Evolutionary conservation across 2,113 vertebrate species (phyloP).

Genomic region (Nyctereutes procyonoides): DNA sequence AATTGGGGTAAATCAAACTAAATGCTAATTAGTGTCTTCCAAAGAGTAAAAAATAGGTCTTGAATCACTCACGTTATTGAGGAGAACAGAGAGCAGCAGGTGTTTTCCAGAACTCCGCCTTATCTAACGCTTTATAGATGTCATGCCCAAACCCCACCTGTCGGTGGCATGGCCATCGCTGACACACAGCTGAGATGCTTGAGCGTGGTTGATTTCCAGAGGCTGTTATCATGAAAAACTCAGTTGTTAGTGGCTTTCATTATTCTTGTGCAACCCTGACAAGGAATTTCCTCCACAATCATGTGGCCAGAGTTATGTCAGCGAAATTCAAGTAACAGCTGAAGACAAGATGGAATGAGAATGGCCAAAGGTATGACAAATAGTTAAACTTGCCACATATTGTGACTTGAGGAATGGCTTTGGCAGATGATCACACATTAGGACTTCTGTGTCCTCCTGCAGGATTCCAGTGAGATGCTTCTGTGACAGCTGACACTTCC

Average conservation of each 20-base stretch:
- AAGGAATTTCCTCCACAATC: background rate
- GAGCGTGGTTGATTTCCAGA: background rate
- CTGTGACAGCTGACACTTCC: background rate
- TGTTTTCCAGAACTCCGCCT: background rate
- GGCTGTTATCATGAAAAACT: slow-evolving; percentile 5
- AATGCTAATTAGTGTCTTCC: slow-evolving; percentile 46
- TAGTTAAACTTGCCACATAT: background rate
- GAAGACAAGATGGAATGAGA: slow-evolving; percentile 5
- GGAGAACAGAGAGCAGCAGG: background rate
- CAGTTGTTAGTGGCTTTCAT: background rate
- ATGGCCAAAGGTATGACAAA: background rate
- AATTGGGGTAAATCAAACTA: slow-evolving; percentile 59
- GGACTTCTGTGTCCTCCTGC: background rate
- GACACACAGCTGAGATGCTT: background rate
- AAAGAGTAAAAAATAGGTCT: slow-evolving; percentile 45
- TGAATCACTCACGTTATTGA: background rate
- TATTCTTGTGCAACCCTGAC: background rate
- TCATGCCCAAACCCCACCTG: background rate
- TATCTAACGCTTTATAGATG: background rate
- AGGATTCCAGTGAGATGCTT: background rate
- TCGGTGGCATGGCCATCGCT: background rate
- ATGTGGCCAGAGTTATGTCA: background rate
- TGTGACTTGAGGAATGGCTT: background rate
- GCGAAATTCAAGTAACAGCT: slow-evolving; percentile 63
- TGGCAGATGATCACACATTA: background rate